Base-by-base conservation (phyloP, 1,140 invertebrate species). In the Drosophila willistoni region DNA sequence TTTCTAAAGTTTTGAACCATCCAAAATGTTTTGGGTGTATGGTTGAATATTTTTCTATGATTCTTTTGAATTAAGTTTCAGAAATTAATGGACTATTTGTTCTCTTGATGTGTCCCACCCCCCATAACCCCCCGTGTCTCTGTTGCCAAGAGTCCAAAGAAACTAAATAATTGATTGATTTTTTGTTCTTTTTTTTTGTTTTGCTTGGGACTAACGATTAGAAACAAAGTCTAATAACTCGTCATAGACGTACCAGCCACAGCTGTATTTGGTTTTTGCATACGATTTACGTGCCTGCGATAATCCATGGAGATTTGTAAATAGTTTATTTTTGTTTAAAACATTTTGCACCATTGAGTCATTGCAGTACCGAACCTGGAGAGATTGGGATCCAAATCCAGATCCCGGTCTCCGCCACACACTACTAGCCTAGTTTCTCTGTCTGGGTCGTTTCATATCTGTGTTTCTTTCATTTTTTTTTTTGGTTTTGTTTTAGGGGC, bases 391-490 rank as follows among this genome's bases (percentile, higher is more conserved):
- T 39, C 12, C 36, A 22, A 19, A 51, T 22, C 44, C 44, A 51
- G 19, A 51, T 51, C 44, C 44, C 14, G 44, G 19, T 47, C 44
- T 29, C 44, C 33, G 62, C 66, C 51, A 66, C 63, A 71, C 39
- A 17, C 17, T 56, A 55, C 84, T 87, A 83, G 73, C 83, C 84
- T 77, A 87, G 84, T 89, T 87, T 87, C 47, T 82, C 54, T 25
- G 39, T 47, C 57, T 61, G 60, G 54, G 44, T 33, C 42, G 60
- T 47, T 39, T 39, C 66, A 63, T 69, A 51, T 51, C 2, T 51
- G 17, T 22, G 14, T 19, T 47, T 44, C 14, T 44, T 44, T 7
- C n/a, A 9, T 44, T 14, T 44, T 22, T 22, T 22, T 19, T 1
- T 19, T 19, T 19, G 1, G 1, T 51, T 12, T 51, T 51, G 22